Conservation (phyloP, 1,140 invertebrate species). For the Conus betulinus region DNA sequence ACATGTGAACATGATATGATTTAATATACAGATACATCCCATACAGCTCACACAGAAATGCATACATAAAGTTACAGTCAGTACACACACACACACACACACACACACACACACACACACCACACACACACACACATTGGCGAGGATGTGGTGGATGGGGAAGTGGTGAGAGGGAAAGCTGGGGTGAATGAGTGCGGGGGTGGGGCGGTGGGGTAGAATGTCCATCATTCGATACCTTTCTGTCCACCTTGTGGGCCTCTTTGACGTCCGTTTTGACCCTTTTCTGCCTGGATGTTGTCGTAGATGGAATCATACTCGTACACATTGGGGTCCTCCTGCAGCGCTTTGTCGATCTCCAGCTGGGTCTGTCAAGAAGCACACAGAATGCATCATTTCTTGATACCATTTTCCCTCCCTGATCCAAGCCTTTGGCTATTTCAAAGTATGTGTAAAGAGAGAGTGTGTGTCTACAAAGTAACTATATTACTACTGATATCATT, state of each 20-base stretch:
- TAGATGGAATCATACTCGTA: slow-evolving; percentile 97
- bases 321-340: slow-evolving; percentile 92
- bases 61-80: no score
- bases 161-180: background rate
- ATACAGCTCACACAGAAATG: no score
- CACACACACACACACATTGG: background rate
- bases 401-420: no score
- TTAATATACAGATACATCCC: no score
- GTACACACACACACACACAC: no score
- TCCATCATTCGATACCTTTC: slow-evolving; percentile 46
- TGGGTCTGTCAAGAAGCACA: slow-evolving; percentile 67
- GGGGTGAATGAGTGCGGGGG: background rate
- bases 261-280: slow-evolving; percentile 76
- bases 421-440: no score
- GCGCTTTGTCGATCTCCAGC: slow-evolving; percentile 81
- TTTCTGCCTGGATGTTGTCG: slow-evolving; percentile 88
- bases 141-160: background rate
- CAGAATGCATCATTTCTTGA: background rate
- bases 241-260: slow-evolving; percentile 48
- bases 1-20: no score
- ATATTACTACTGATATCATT: no score
- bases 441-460: no score
- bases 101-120: background rate
- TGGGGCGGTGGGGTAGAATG: background rate
- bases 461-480: no score